Evolutionary conservation across 2,888 invertebrate genomes (phyloP).

Genomic region (Agelastica alni): DNA sequence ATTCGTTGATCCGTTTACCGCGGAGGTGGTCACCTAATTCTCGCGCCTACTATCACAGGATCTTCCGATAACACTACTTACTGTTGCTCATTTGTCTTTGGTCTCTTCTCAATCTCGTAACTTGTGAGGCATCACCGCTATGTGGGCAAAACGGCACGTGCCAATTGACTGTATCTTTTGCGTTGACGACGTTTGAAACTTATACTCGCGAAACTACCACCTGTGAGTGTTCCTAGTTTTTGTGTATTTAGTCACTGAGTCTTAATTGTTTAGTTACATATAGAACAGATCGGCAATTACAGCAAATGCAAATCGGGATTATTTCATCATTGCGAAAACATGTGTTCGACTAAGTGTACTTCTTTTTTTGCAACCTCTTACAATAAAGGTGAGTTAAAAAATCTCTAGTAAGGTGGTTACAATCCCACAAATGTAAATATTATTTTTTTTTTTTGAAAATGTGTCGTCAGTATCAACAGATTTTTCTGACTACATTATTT

Average conservation of each 20-base stretch:
- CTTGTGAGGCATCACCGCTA: too few relatives aligned
- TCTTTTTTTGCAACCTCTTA: constrained; percentile 3
- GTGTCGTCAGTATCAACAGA: too few relatives aligned
- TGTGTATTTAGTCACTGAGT: too few relatives aligned
- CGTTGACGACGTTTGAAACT: neutral
- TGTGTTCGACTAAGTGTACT: constrained; percentile 19
- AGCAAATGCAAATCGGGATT: constrained; percentile 16
- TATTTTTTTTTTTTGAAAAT: too few relatives aligned
- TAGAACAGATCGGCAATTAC: too few relatives aligned
- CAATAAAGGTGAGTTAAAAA: constrained; percentile 14
- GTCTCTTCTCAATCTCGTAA: constrained; percentile 5
- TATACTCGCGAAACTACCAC: neutral
- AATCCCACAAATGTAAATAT: too few relatives aligned
- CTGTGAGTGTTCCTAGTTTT: constrained; percentile 17
- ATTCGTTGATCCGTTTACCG: constrained; percentile 40
- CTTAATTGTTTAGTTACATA: too few relatives aligned
- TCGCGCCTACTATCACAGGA: constrained; percentile 11
- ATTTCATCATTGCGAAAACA: constrained; percentile 6
- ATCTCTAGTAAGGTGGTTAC: too few relatives aligned
- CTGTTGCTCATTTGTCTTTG: neutral
- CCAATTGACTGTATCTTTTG: constrained; percentile 2
- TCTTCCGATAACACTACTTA: constrained; percentile 9
- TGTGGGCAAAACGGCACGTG: constrained; percentile 15
- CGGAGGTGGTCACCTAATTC: constrained; percentile 37
- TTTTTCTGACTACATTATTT: too few relatives aligned